Evolutionary conservation across 2,113 vertebrate genomes (phyloP).

Genomic region (Eudyptes chrysolophus): DNA sequence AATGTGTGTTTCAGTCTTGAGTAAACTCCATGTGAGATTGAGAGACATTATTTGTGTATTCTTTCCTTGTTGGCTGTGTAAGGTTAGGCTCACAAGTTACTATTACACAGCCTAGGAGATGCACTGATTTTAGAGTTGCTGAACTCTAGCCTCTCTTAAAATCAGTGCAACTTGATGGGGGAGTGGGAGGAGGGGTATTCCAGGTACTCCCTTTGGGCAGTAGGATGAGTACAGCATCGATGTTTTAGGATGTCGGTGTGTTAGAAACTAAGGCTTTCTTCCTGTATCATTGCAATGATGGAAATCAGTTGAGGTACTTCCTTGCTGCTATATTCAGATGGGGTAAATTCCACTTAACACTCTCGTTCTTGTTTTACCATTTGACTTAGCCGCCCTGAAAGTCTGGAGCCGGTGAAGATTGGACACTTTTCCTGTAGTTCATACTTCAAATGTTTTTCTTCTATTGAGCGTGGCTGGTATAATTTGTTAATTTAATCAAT

Average conservation of each 20-base stretch:
- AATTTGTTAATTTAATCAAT: background rate
- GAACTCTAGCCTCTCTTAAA: background rate
- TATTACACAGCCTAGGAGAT: background rate
- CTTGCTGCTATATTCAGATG: background rate
- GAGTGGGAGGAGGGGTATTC: background rate
- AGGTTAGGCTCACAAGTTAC: background rate
- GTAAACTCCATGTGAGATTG: background rate
- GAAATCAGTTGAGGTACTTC: background rate
- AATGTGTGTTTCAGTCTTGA: background rate
- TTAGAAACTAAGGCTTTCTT: background rate
- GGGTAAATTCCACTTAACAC: background rate
- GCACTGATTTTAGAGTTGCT: background rate
- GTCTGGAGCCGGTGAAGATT: background rate
- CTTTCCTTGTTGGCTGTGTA: background rate
- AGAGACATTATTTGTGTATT: rapidly evolving
- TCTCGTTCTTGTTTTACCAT: background rate
- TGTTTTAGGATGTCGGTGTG: background rate
- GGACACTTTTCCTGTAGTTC: background rate
- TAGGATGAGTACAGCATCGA: background rate
- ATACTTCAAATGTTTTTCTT: background rate
- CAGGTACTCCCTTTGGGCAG: background rate
- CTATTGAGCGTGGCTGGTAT: background rate
- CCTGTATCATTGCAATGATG: background rate
- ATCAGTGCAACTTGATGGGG: background rate
- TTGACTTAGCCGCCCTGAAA: background rate